Evolutionary conservation across 2,113 vertebrate species (phyloP), one percentile per base, ranked within the genome.

Genomic region (Oncorhynchus clarkii): DNA sequence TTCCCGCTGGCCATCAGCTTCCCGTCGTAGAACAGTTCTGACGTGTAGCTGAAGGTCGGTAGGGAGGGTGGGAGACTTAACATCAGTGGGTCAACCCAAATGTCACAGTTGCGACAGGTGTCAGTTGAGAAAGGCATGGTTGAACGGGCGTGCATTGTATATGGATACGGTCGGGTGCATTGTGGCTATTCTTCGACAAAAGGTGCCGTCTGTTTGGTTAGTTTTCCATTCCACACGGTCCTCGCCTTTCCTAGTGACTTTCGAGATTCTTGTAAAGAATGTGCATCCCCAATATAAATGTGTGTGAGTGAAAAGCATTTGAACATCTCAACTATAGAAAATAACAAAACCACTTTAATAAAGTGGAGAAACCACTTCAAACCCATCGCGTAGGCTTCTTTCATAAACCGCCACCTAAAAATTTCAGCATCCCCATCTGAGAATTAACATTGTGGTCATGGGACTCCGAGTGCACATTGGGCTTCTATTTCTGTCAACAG

Each of bases 1-100:
- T 99, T 99, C 80, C 98, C 98, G 89, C 98, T 99, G 81, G 98
- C 97, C 96, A 99, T 99, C 88, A 99, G 88, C 89, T 99, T 99
- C 80, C 98, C 98, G 86, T 99, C 98, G 80, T 99, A 99, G 92
- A 99, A 99, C 87, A 99, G 94, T 87, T 99, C 98, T 1, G 98
- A 99, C 48, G 98, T 99, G 74, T 99, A 99, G 92, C 97, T 99
- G 92, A 9, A 11, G 39, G 39, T 11, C 5, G 34, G 1, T 34
- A 45, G 39, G 39, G 39, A 11, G 51, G 51, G 51, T 1, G 51
- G 51, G 51, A 62, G 59, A 62, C 6, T 7, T 62, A 62, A 22
- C 59, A 22, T 22, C n/a, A 62, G 59, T 7, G 16, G 59, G 59
- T 22, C 59, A 22, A 22, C 59, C 22, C n/a, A 62, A 62, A 62